Evolutionary conservation across 1,140 invertebrate species (phyloP), one percentile per base, ranked within the genome.

Genomic region (Pseudomyrmex gracilis): DNA sequence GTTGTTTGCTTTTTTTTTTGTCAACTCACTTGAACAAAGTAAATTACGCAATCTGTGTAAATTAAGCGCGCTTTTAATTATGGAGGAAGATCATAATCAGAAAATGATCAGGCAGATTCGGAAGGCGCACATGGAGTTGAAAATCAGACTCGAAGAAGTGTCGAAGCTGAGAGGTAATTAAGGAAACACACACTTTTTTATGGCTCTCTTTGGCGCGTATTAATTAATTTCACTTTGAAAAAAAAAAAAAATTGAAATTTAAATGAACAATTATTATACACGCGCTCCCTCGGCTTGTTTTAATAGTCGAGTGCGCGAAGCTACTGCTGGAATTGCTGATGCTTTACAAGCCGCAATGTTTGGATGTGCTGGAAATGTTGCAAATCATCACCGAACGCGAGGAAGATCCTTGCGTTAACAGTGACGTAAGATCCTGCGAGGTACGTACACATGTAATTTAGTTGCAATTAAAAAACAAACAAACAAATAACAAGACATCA

Each of bases 341-440:
- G 13, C 45, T 89, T 1, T 89, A 86, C 12, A 80, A 67, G 13
- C 78, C 86, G 12, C 15, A 55, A 13, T 77, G 47, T 5, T 22
- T 89, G n/a, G 34, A 86, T 15, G 88, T 89, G 34, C 15, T 86
- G 8, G 74, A 89, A 49, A 17, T 15, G 5, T 5, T 89, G 43
- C 47, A 9, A 17, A 43, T 71, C 15, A 1, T 58, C 15, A 70
- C 43, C 20, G 34, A 0, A 1, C n/a, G 51, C 0, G 24, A 0
- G n/a, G 55, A 49, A 51, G 13, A 9, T 22, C 9, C 51, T 12
- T 17, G 49, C 2, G 1, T 5, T 12, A 5, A 13, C 20, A 10
- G 22, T 2, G 0, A 43, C n/a, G 4, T 61, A 22, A 15, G 55
- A 17, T 3, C 17, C 34, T 34, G 34, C 34, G 34, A 34, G 34